Evolutionary conservation across 1,140 invertebrate species (phyloP).

Genomic region (Chelonus insularis): DNA sequence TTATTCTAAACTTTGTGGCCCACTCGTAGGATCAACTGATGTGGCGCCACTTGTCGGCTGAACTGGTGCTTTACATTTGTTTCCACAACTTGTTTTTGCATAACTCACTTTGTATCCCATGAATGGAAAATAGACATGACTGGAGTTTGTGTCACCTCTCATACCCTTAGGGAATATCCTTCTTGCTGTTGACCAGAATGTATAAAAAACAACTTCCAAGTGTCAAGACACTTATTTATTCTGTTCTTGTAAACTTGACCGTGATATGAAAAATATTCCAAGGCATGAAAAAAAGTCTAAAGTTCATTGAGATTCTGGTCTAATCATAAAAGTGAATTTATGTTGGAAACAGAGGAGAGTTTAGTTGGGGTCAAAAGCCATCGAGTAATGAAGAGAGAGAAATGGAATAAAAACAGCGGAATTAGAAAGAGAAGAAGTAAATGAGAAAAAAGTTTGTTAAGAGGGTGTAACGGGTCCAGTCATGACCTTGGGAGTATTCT

Average conservation of each 20-base stretch:
- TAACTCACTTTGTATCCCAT: neutral
- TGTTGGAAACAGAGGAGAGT: too few relatives aligned
- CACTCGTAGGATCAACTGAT: conserved; percentile 31
- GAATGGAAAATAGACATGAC: conserved; percentile 10
- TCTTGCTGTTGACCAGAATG: neutral
- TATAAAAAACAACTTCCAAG: neutral
- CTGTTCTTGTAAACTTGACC: conserved; percentile 9
- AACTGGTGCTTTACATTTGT: conserved; percentile 25
- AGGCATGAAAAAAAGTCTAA: neutral
- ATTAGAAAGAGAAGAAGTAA: conserved; percentile 10
- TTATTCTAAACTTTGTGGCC: conserved; percentile 47
- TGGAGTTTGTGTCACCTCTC: neutral
- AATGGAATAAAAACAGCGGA: neutral
- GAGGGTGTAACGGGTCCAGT: conserved; percentile 19
- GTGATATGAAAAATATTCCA: conserved; percentile 1
- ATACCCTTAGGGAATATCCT: neutral
- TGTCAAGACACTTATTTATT: neutral
- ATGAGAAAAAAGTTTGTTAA: conserved; percentile 24
- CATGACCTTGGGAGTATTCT: conserved; percentile 40
- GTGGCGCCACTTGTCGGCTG: conserved; percentile 49
- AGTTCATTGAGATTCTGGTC: neutral
- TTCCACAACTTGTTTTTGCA: conserved; percentile 3
- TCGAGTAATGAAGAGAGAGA: too few relatives aligned
- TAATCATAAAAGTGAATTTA: too few relatives aligned
- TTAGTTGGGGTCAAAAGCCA: too few relatives aligned